Conservation (phyloP, 2,888 invertebrate species). For the Noctua janthe region DNA sequence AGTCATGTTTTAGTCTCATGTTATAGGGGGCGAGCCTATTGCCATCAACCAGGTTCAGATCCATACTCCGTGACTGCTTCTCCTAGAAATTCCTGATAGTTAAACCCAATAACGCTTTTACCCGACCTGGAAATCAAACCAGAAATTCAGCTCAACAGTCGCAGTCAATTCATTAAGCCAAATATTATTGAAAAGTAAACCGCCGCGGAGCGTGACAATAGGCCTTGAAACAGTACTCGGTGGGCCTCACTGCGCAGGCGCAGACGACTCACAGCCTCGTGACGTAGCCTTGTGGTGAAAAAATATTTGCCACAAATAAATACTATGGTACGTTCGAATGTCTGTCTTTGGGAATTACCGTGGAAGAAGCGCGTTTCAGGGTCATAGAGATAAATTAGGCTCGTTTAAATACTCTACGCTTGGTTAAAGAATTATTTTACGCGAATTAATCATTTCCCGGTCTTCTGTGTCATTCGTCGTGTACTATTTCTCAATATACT, state of each 20-base stretch:
- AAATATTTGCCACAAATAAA: conserved; percentile 45
- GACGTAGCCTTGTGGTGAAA: conserved; percentile 26
- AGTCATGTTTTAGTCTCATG: neutral
- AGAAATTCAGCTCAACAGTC: neutral
- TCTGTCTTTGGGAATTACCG: conserved; percentile 12
- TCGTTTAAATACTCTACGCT: conserved; percentile 19
- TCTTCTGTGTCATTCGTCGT: neutral
- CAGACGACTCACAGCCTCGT: conserved; percentile 39
- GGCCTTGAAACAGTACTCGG: conserved; percentile 54
- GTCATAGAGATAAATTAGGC: conserved; percentile 5
- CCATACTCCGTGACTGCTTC: neutral
- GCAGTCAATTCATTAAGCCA: conserved; percentile 27
- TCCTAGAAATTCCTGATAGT: neutral
- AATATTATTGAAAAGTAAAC: conserved; percentile 50
- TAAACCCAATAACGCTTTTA: neutral
- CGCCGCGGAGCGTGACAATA: conserved; percentile 36
- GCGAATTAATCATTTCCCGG: neutral
- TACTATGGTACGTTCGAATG: conserved; percentile 9
- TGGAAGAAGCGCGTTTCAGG: conserved; percentile 19
- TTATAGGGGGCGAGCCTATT: neutral
- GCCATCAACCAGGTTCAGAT: neutral
- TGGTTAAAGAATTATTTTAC: conserved; percentile 1
- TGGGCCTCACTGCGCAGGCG: conserved; percentile 63
- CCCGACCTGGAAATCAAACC: no score
- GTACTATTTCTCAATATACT: no score